Evolutionary conservation across 2,888 invertebrate species (phyloP), one percentile per base, ranked within the genome.

Genomic region (Dorcus hopei): DNA sequence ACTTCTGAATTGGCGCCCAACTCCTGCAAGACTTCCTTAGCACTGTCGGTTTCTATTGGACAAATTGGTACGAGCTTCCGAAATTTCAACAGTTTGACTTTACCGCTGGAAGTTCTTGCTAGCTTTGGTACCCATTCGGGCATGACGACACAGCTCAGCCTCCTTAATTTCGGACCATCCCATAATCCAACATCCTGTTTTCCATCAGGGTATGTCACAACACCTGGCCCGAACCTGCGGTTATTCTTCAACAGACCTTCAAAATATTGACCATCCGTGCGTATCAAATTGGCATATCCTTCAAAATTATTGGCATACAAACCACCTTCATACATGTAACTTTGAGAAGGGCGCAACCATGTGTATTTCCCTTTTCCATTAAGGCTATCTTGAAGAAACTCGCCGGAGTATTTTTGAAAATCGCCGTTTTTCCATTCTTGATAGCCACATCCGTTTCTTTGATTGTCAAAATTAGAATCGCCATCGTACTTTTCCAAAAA

Each of bases 111-210:
- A 3, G 71, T 70, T n/a, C 38, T 62, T 1, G 70, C 72, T 47
- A 79, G 56, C 38, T 58, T 65, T 1, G 77, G 76, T 6, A 78
- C 62, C 47, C 63, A 59, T 50, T 69, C 65, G 3, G 59, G 56
- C 38, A 64, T 59, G 0, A 74, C 64, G 2, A 57, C 52, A 1
- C 41, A 45, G 4, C 78, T 67, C 9, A 85, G 70, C 26, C 84
- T 74, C 1, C 82, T 67, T 33, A 85, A 74, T 58, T 77, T 77
- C 1, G 66, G 72, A 0, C 81, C 81, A 3, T 77, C 67, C 86
- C 86, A 85, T 9, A 85, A 67, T 0, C 85, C 86, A 1, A 85
- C 83, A 66, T 85, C 80, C 64, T 82, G 82, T 5, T 64, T 72
- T 0, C 79, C 75, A 62, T 77, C 69, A 0, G 78, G 61, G 56